Base-by-base conservation (phyloP, 2,113 vertebrate genomes). In the Odontesthes bonariensis region DNA sequence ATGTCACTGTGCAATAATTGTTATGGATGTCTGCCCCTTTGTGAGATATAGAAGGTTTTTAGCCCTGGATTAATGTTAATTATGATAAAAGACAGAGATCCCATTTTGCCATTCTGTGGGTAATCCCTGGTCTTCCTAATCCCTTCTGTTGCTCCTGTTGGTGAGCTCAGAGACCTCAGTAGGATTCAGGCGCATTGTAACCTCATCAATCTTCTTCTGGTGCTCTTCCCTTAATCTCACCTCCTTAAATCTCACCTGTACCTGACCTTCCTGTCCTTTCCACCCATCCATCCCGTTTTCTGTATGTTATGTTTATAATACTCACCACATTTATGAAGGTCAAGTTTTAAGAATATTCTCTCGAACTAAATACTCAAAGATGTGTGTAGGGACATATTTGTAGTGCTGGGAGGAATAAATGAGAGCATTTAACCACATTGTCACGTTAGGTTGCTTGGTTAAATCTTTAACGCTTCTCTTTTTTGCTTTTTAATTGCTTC, bases 81-180 rank as follows among this genome's bases (percentile, higher is more conserved):
- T 66, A 72, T 76, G 60, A 82, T 77, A 73, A 73, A 89, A 84
- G 69, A 56, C 65, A 77, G 58, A 42, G 47, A 81, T 79, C 77
- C 46, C 27, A 65, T 82, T 17, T 76, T 61, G 35, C 60, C 40
- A 52, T 73, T 75, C 52, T 51, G 55, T 7, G 23, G 35, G 33
- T 81, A 81, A 87, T 85, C 87, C 79, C 59, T 40, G 31, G 40
- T 17, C 19, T 19, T 67, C 11, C 65, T 81, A 81, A 83, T 83
- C 80, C 72, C 13, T 14, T 44, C 20, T 55, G 38, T 32, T 0
- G 57, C 33, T 38, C 40, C 61, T 51, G 70, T 31, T 49, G 60
- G 67, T 17, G 33, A 40, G 49, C 64, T 63, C 75, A 49, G 69
- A 47, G 67, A 19, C 33, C 9, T 69, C 70, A 20, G 31, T 27